These are phyloP conservation scores for Andrena hattorfiana DNA, from an alignment of 2,888 invertebrate species.

Conservation along the genomic window DNA sequence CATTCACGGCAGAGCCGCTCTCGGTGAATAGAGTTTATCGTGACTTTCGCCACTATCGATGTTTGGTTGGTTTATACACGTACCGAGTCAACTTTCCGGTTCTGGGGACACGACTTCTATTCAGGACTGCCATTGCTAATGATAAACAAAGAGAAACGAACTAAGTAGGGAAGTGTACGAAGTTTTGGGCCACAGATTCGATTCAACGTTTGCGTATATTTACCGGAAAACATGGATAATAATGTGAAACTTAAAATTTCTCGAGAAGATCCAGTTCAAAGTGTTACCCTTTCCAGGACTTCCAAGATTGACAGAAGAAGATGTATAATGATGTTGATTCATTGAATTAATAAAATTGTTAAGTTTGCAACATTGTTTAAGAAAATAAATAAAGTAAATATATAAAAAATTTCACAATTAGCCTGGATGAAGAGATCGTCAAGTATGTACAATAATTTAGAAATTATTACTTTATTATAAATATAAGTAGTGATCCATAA, in stretches of 20 bases:
- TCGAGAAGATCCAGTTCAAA: no score
- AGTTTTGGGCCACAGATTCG: background rate
- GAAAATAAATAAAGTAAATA: slow-evolving; percentile 25
- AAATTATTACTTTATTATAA: slow-evolving; percentile 27
- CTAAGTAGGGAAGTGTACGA: background rate
- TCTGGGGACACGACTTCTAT: background rate
- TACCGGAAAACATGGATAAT: no score
- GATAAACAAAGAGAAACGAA: slow-evolving; percentile 2
- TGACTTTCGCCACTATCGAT: slow-evolving; percentile 33
- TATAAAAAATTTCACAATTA: slow-evolving; percentile 7
- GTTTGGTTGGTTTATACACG: slow-evolving; percentile 19
- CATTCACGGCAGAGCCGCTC: slow-evolving; percentile 23
- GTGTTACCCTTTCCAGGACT: no score
- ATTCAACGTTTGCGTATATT: no score
- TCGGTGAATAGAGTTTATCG: slow-evolving; percentile 33
- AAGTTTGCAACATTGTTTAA: background rate
- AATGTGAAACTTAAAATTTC: no score
- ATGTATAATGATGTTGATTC: background rate
- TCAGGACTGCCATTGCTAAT: background rate
- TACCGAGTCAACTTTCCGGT: background rate
- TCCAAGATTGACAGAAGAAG: no score
- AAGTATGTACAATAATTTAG: slow-evolving; percentile 18
- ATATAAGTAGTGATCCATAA: slow-evolving; percentile 23
- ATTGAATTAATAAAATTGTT: slow-evolving; percentile 5
- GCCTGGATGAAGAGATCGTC: background rate